Evolutionary conservation across 2,888 invertebrate species (phyloP), one percentile per base, ranked within the genome.

Genomic region (Meiosimyza decipiens): DNA sequence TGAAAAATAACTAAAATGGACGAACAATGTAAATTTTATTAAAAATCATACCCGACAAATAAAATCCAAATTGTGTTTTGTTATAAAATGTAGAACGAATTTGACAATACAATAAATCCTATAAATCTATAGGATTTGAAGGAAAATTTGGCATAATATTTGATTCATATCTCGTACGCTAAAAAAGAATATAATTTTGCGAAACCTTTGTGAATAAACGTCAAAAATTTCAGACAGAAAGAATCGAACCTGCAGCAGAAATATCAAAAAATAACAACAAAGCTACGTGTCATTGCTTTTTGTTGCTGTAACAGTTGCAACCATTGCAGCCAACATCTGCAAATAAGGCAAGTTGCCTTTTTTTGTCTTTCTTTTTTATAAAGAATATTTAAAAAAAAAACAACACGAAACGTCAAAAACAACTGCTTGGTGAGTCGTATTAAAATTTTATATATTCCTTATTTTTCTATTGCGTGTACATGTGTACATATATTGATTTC

Each of bases 1-100:
- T 69, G 72, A 67, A 74, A 75, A 67, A 73, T 73, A 74, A 68
- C 57, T 64, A 73, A 66, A 50, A 75, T 73, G 63, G 73, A 51
- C 60, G 40, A 71, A 71, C 65, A 73, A 69, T 51, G 57, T 33
- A 40, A 22, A 57, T 28, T 57, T 57, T 57, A 60, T 52, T 28
- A 62, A n/a, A 55, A 62, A 60, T 16, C 52, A 2, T 62, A 40
- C 9, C 9, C 40, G 6, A 40, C 40, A 40, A 40, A 40, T 6
- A 5, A 40, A 40, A 15, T 28, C 22, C 12, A 5, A 33, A n/a
- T 62, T 64, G 64, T 64, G 28, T 7, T 47, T 62, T 15, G n/a
- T 33, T 62, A 16, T 16, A 13, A 57, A 33, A 62, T 62, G 16
- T n/a, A 62, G 33, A 40, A 15, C 63, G 64, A 66, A 66, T 50